Evolutionary conservation across 2,113 vertebrate genomes (phyloP).

Genomic region (Cebidichthys violaceus): DNA sequence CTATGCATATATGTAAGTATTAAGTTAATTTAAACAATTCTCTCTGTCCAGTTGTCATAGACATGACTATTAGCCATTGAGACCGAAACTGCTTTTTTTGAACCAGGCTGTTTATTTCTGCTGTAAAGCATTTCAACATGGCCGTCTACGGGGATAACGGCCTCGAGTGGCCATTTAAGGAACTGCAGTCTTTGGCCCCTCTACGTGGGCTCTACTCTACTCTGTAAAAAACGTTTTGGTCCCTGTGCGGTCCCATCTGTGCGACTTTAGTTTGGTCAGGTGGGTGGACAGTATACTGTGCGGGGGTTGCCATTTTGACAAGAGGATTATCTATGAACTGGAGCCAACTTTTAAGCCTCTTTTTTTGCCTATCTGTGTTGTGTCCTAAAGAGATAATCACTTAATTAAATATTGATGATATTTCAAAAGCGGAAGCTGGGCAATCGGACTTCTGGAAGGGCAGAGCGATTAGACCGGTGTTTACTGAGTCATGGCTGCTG

Average conservation of each 20-base stretch:
- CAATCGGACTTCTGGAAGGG: constrained; percentile 53
- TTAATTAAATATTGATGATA: constrained; percentile 82
- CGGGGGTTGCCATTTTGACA: constrained; percentile 57
- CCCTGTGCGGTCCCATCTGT: neutral
- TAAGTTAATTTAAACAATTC: no score
- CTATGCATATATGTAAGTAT: no score
- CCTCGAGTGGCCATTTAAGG: neutral
- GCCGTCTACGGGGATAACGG: no score
- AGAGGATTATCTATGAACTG: constrained; percentile 71
- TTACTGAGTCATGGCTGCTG: constrained; percentile 43
- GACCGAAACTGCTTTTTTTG: no score
- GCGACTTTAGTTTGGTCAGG: constrained; percentile 54
- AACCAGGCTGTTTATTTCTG: no score
- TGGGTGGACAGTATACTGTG: constrained; percentile 51
- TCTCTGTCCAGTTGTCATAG: no score
- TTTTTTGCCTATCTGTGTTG: constrained; percentile 66
- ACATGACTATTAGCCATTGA: no score
- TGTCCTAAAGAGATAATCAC: constrained; percentile 75
- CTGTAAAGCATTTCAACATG: no score
- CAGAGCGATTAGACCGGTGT: constrained; percentile 45
- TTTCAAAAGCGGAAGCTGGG: constrained; percentile 66
- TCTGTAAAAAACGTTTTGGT: neutral
- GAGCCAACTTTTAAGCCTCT: constrained; percentile 69
- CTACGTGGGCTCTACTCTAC: neutral
- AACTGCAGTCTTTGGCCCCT: neutral